Percentiles rank a stretch among this genome's conserved stretches.
Conservation (phyloP, 2,888 invertebrate species). For the Panopea generosa region DNA sequence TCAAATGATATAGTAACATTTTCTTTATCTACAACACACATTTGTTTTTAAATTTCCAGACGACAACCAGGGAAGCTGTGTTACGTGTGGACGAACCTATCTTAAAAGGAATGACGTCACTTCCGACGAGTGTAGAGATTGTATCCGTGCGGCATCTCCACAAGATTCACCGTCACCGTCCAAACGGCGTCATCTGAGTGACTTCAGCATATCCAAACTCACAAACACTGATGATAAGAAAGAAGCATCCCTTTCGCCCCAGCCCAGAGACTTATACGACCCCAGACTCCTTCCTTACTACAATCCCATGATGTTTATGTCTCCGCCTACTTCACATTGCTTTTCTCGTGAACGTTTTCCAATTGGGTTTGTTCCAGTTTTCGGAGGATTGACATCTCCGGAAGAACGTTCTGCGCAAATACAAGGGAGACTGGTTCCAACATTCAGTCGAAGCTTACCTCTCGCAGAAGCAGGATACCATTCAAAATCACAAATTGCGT, state of each 20-base stretch:
- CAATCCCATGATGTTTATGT: constrained; percentile 46
- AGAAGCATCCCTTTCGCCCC: constrained; percentile 16
- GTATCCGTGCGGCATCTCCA: constrained; percentile 52
- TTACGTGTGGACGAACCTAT: constrained; percentile 64
- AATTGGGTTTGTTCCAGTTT: constrained; percentile 51
- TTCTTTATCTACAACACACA: no score
- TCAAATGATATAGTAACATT: no score
- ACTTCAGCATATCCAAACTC: constrained; percentile 77
- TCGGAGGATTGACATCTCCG: constrained; percentile 38
- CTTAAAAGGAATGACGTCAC: constrained; percentile 51
- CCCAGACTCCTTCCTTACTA: constrained; percentile 42
- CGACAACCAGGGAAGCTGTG: constrained; percentile 64
- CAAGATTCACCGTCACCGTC: constrained; percentile 18
- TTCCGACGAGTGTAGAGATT: constrained; percentile 57
- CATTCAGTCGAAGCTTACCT: constrained; percentile 30
- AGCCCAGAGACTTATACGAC: constrained; percentile 35
- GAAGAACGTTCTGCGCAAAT: constrained; percentile 18
- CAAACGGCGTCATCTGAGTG: constrained; percentile 49
- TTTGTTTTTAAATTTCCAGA: constrained; percentile 39
- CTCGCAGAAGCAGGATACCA: constrained; percentile 48
- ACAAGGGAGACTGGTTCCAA: constrained; percentile 35
- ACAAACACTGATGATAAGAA: constrained; percentile 60
- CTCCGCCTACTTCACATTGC: constrained; percentile 34
- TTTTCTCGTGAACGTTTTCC: constrained; percentile 43
- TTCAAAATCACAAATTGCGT: constrained; percentile 34